A percentile compares a stretch with the other conserved stretches of the same genome.
Conservation (phyloP, 1,140 invertebrate genomes). For the Helicoverpa armigera region DNA sequence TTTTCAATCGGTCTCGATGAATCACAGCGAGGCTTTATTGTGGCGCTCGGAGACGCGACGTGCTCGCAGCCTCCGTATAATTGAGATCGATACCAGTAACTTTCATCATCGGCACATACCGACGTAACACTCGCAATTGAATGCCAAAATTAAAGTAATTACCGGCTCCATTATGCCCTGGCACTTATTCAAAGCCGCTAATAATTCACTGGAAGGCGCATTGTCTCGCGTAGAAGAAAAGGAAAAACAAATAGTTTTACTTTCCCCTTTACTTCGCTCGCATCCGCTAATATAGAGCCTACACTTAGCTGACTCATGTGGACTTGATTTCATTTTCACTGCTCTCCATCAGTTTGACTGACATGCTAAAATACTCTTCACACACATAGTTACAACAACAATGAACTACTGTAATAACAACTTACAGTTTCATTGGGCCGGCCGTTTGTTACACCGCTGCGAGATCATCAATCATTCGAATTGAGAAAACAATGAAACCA, state of each 20-base stretch:
- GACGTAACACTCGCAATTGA: slow-evolving; percentile 70
- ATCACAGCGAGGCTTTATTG: slow-evolving; percentile 68
- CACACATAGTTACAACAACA: neutral
- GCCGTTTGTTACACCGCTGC: neutral
- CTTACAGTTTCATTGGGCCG: slow-evolving; percentile 43
- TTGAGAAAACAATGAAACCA: slow-evolving; percentile 22
- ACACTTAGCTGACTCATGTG: slow-evolving; percentile 76
- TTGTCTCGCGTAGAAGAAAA: slow-evolving; percentile 69
- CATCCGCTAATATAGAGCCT: slow-evolving; percentile 75
- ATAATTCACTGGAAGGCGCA: slow-evolving; percentile 58
- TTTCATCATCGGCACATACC: slow-evolving; percentile 72
- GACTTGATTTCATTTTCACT: slow-evolving; percentile 81
- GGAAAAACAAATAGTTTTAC: slow-evolving; percentile 83
- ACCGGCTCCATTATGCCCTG: slow-evolving; percentile 42
- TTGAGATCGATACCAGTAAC: slow-evolving; percentile 70
- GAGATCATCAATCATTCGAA: slow-evolving; percentile 33
- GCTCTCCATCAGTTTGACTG: slow-evolving; percentile 57
- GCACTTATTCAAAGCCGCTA: slow-evolving; percentile 37
- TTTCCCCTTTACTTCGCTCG: slow-evolving; percentile 82
- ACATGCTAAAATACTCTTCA: slow-evolving; percentile 54
- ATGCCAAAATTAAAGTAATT: slow-evolving; percentile 71
- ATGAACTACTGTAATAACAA: slow-evolving; percentile 20
- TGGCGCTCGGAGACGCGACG: slow-evolving; percentile 57
- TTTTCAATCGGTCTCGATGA: slow-evolving; percentile 79
- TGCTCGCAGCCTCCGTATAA: slow-evolving; percentile 64